phyloP scores from a whole-genome alignment of 2,888 invertebrate species.

The Palloptera scutellata region DNA sequence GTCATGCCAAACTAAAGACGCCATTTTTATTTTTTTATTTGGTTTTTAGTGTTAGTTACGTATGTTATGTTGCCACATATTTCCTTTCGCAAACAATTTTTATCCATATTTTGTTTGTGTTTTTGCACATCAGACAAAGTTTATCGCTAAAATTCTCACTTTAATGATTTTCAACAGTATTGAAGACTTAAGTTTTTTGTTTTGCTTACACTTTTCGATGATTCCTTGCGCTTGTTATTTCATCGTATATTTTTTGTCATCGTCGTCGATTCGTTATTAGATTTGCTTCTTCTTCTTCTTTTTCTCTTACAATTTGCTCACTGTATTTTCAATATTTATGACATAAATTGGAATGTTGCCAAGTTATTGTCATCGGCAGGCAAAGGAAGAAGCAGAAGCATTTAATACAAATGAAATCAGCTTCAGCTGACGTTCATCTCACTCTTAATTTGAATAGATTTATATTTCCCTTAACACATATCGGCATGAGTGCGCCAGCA shows the following conservation, averaged over 20 bases:
- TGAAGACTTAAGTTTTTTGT: slow-evolving; percentile 29
- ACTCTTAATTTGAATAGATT: background rate
- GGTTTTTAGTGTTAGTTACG: background rate
- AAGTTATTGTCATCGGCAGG: slow-evolving; percentile 24
- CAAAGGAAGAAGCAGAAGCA: background rate
- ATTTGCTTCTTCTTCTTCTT: slow-evolving; percentile 16
- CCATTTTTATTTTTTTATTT: slow-evolving; percentile 44
- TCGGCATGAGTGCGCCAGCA: too few relatives aligned
- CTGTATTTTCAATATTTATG: slow-evolving; percentile 9
- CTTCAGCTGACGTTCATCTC: background rate
- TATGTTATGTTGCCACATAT: background rate
- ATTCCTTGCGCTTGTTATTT: slow-evolving; percentile 11
- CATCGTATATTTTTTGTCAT: slow-evolving; percentile 19
- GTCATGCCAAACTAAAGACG: slow-evolving; percentile 45
- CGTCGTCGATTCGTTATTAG: slow-evolving; percentile 19
- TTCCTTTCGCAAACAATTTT: background rate
- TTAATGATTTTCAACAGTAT: slow-evolving; percentile 43
- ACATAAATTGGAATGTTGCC: slow-evolving; percentile 27
- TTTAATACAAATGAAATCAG: background rate
- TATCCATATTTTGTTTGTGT: background rate
- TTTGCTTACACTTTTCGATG: slow-evolving; percentile 9
- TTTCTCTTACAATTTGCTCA: background rate
- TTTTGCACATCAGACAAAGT: slow-evolving; percentile 30
- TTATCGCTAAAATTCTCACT: slow-evolving; percentile 52
- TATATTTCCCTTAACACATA: background rate